Percentiles rank a stretch among this genome's conserved stretches.
phyloP scores from a whole-genome alignment of 2,113 vertebrate species.

The Poeciliopsis retropinna region DNA sequence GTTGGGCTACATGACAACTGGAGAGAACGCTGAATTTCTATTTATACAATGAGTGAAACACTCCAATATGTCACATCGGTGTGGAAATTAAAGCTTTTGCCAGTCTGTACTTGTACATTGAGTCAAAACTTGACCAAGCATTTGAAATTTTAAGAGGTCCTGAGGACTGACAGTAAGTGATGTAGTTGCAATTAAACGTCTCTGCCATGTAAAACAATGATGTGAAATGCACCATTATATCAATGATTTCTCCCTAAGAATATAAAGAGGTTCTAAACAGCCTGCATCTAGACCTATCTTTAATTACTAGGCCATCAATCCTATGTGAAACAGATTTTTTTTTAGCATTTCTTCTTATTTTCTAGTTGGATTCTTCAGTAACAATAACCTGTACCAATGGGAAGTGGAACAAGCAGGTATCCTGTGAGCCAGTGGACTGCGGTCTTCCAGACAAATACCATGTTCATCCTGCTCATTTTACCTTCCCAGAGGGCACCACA shows the following conservation, averaged over 20 bases:
- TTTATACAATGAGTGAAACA: slow-evolving; percentile 24
- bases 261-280: background rate
- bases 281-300: too few species aligned
- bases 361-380: slow-evolving; percentile 81
- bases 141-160: background rate
- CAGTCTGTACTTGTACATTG: background rate
- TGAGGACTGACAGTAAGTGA: background rate
- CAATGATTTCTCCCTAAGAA: background rate
- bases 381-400: slow-evolving; percentile 92
- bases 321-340: too few species aligned
- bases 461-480: slow-evolving; percentile 90
- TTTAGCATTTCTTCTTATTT: background rate
- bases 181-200: background rate
- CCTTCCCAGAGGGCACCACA: slow-evolving; percentile 91
- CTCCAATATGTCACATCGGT: slow-evolving; percentile 17
- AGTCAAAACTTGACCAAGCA: background rate
- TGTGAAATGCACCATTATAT: background rate
- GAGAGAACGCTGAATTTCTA: slow-evolving; percentile 46
- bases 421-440: slow-evolving; percentile 94
- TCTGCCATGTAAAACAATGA: background rate
- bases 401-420: slow-evolving; percentile 95
- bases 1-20: slow-evolving; percentile 43
- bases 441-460: slow-evolving; percentile 95
- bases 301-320: too few species aligned
- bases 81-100: slow-evolving; percentile 9